Percentiles rank a stretch among this genome's conserved stretches.
phyloP scores from a whole-genome alignment of 2,113 vertebrate species.

The Lates calcarifer region DNA sequence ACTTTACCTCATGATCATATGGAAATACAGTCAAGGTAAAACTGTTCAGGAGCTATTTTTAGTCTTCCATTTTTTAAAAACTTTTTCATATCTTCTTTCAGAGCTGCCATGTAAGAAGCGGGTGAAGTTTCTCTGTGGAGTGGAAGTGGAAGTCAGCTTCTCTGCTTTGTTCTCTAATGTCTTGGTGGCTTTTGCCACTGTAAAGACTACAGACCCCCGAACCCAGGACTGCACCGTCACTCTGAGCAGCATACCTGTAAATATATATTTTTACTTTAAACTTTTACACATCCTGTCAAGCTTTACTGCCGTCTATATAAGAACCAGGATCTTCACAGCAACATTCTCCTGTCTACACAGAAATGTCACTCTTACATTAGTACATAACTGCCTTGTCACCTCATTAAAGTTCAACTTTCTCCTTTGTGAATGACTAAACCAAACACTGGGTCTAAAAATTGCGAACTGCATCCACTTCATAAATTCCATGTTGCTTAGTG shows the following conservation, averaged over 20 bases:
- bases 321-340: not conserved
- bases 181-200: slow-evolving; percentile 83
- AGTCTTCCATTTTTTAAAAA: not conserved
- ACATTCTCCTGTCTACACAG: not conserved
- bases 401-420: not conserved
- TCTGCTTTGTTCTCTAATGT: slow-evolving; percentile 89
- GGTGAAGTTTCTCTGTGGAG: slow-evolving; percentile 83
- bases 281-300: slow-evolving; percentile 17
- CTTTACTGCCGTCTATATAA: not conserved
- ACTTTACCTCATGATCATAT: not conserved
- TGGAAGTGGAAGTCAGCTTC: slow-evolving; percentile 84
- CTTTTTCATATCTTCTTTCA: slow-evolving; percentile 62
- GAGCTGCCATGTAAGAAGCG: slow-evolving; percentile 74
- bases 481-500: slow-evolving; percentile 33
- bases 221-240: slow-evolving; percentile 78
- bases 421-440: not conserved
- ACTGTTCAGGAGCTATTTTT: not conserved
- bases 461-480: slow-evolving; percentile 17
- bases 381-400: not conserved
- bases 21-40: not conserved
- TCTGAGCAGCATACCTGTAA: slow-evolving; percentile 83
- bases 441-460: not conserved
- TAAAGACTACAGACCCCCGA: slow-evolving; percentile 65
- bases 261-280: slow-evolving; percentile 57
- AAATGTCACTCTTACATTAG: not conserved